Base-by-base conservation (phyloP, 2,113 vertebrate species). In the Phodopus roborovskii region DNA sequence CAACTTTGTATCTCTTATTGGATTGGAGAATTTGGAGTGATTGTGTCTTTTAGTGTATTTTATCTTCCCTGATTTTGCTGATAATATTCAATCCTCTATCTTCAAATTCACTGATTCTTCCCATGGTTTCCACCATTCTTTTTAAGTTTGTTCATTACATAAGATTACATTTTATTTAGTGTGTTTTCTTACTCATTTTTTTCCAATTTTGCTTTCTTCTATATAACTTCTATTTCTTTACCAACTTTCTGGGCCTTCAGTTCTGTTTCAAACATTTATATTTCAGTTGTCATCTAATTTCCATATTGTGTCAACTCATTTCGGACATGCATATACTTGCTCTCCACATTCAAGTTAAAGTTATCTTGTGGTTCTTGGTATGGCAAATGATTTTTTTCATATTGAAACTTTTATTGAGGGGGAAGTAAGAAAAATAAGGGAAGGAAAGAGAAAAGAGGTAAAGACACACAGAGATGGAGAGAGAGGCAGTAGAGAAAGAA, bases 281-380 rank as follows among this genome's bases (percentile, higher is more conserved):
- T 90, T 90, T 53, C 22, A 64, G 8, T 48, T 68, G 36, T 71
- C 33, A 88, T 33, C 39, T 78, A 39, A 95, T 88, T 87, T 60
- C 50, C 89, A 22, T 92, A 36, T 78, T 92, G 39, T 90, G 16
- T 74, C 45, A 90, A 66, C 36, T 88, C 19, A 22, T 3, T 79
- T 96, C 92, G 30, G 70, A 26, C 13, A 92, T 77, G 33, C 2
- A 30, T 56, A 70, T 26, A 1, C 45, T 94, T 70, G 62, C 75
- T 95, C 94, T 95, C 70, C 42, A 89, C 58, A 70, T 92, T 97
- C 56, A 93, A 71, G 17, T 89, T 91, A 62, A 91, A 58, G 60
- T 66, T 91, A 87, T 66, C 24, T 39, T 93, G n/a, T 45, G n/a
- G 53, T 84, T 93, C 60, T 92, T 81, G 20, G 30, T 85, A 81